These are phyloP conservation scores for Podarcis siculus DNA, from an alignment of 2,797 vertebrate species.

Conservation along the genomic window DNA sequence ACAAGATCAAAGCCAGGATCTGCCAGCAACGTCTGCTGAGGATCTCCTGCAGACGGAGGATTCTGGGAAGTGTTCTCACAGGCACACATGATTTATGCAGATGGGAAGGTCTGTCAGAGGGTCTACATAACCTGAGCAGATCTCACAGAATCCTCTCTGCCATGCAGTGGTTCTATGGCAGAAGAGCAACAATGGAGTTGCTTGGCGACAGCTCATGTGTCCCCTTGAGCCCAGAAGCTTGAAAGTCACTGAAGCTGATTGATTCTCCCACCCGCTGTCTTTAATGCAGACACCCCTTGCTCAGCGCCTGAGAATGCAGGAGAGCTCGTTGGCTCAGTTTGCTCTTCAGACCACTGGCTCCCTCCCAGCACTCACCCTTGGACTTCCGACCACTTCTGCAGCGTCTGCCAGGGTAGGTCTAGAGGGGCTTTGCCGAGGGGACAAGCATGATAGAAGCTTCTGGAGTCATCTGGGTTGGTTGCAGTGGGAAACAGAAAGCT, in stretches of 20 bases:
- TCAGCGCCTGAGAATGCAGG: constrained; percentile 80
- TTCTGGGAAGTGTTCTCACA: background rate
- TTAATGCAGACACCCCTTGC: constrained; percentile 60
- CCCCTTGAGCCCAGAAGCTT: background rate
- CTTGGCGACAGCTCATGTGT: background rate
- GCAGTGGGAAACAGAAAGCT: background rate
- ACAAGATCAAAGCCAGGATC: too few species aligned
- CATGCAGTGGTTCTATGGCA: background rate
- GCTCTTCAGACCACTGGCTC: constrained; percentile 80
- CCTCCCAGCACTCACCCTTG: constrained; percentile 91
- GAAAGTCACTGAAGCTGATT: background rate
- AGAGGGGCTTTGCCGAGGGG: background rate
- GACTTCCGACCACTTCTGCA: constrained; percentile 84
- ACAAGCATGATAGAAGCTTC: background rate
- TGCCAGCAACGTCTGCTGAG: background rate
- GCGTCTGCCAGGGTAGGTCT: constrained; percentile 80
- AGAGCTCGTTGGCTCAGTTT: constrained; percentile 88
- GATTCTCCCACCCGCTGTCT: background rate
- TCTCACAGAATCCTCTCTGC: background rate
- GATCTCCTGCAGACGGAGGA: background rate
- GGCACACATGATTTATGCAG: background rate
- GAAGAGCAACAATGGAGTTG: background rate
- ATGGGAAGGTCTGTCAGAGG: background rate
- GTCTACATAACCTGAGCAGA: background rate
- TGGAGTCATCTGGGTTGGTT: background rate